A percentile compares a stretch with the other conserved stretches of the same genome.
These are phyloP conservation scores for Papilio xuthus DNA, from an alignment of 1,140 invertebrate species.

Conservation along the genomic window DNA sequence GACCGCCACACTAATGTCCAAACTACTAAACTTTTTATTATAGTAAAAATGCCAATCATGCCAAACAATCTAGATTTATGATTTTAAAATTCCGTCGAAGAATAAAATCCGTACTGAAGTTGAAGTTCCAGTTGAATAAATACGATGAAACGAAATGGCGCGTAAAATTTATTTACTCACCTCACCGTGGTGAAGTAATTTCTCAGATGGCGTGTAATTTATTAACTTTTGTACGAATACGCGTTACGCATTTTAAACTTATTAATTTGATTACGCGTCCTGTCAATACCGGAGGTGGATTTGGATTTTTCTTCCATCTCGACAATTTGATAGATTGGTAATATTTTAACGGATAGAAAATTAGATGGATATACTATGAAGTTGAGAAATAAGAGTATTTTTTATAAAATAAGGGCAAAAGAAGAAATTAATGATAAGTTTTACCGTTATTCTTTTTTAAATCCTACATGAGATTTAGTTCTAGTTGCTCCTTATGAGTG, in stretches of 20 bases:
- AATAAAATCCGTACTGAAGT: background rate
- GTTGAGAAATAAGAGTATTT: too few relatives aligned
- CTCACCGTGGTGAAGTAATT: conserved; percentile 8
- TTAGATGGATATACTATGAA: too few relatives aligned
- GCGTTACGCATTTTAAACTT: conserved; percentile 22
- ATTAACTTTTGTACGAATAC: conserved; percentile 18
- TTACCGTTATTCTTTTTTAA: too few relatives aligned
- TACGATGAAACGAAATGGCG: conserved; percentile 16
- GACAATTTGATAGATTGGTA: background rate
- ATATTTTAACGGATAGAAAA: too few relatives aligned
- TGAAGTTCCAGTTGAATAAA: background rate
- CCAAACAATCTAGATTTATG: background rate
- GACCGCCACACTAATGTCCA: too few relatives aligned
- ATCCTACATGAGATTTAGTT: too few relatives aligned
- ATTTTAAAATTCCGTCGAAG: background rate
- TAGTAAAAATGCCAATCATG: background rate
- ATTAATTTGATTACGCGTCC: conserved; percentile 17
- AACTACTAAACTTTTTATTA: background rate
- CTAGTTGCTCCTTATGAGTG: too few relatives aligned
- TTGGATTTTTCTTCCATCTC: background rate
- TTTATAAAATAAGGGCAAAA: too few relatives aligned
- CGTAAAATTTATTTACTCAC: conserved; percentile 22
- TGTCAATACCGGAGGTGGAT: background rate
- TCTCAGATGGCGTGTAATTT: conserved; percentile 1
- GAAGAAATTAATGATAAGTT: too few relatives aligned